A percentile compares a stretch with the other conserved stretches of the same genome.
These are phyloP conservation scores for Lophotriccus pileatus DNA, from an alignment of 2,797 vertebrate genomes.

Conservation along the genomic window DNA sequence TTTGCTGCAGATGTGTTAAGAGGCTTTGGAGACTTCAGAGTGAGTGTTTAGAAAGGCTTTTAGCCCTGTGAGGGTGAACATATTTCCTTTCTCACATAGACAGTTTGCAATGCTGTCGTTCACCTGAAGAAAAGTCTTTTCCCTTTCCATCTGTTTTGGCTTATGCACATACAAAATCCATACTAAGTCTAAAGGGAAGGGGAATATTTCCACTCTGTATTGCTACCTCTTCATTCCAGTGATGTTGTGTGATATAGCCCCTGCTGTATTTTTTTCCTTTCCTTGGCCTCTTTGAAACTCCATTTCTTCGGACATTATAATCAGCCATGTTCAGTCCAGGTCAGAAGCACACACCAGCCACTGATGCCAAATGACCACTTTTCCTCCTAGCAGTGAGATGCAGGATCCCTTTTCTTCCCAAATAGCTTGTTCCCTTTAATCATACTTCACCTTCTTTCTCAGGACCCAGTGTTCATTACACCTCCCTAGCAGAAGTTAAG, in stretches of 20 bases:
- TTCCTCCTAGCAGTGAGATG: not conserved
- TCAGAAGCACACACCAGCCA: not conserved
- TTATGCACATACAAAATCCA: not conserved
- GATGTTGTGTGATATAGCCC: fast-evolving
- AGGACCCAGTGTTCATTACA: not conserved
- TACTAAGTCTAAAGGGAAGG: not conserved
- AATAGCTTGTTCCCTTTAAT: not conserved
- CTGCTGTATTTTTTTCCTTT: not conserved
- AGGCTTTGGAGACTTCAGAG: not conserved
- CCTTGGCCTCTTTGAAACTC: not conserved
- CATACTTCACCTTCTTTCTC: not conserved
- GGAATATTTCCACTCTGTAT: not conserved
- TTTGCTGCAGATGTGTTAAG: not conserved
- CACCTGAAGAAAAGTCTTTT: not conserved
- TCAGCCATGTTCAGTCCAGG: not conserved
- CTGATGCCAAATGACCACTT: not conserved
- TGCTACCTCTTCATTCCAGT: not conserved
- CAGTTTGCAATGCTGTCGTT: not conserved
- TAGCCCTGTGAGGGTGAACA: not conserved
- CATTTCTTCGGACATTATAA: not conserved
- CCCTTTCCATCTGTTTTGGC: not conserved
- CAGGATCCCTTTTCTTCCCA: not conserved
- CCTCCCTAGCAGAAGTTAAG: not conserved
- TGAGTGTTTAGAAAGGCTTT: not conserved
- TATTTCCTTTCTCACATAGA: not conserved